Evolutionary conservation across 2,113 vertebrate species (phyloP), one percentile per base, ranked within the genome.

Genomic region (Esox niger): DNA sequence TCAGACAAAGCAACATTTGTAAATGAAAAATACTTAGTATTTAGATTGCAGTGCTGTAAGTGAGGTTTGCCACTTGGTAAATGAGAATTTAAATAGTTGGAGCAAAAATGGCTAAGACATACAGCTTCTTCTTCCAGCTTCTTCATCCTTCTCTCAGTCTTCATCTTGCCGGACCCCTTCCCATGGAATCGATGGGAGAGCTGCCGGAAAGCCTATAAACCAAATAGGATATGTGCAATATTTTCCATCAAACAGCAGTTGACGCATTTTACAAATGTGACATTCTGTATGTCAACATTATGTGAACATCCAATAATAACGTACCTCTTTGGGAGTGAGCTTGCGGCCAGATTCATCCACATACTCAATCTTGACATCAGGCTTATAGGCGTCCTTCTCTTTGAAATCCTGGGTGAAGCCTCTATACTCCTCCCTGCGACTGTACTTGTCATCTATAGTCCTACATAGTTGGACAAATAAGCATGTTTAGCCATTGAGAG

Each of bases 361-460:
- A 0, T 98, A 97, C 78, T 98, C 93, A 0, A 98, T 98, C 88
- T 96, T 96, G 9, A 98, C 93, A 0, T 97, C 94, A 0, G 92
- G 95, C 71, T 83, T 93, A 47, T 91, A 98, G 9, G 88, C 68
- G 0, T 96, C 95, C 61, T 98, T 97, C 67, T 98, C 95, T 77
- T 95, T 97, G 88, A 98, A 98, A 33, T 98, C 95, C 86, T 96
- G 95, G 0, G 88, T 95, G 88, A 97, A 98, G 21, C 95, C 94
- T 0, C 95, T 90, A 78, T 95, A 98, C 73, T 97, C 95, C 85
- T 98, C 95, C 0, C 95, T 79, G 20, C 94, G 87, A 74, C 95
- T 95, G 79, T 98, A 95, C 74, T 96, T 96, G 84, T 96, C 95
- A 11, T 96, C 95, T 0, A 96, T 94, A 69, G 92, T 93, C 95